Evolutionary conservation across 2,888 invertebrate species (phyloP), one percentile per base, ranked within the genome.

Genomic region (Plagodis pulveraria): DNA sequence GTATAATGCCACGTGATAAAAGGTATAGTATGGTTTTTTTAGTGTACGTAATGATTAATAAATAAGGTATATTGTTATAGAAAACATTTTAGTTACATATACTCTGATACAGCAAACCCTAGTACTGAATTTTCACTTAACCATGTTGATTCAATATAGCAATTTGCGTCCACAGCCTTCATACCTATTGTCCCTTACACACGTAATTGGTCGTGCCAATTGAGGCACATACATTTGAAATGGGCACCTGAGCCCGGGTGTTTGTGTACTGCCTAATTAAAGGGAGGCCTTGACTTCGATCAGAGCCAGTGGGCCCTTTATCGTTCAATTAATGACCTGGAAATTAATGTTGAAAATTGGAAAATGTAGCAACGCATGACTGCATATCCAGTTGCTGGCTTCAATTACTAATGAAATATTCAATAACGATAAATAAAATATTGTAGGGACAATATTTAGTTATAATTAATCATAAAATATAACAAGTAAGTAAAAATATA

Each of bases 251-350:
- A 53, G 63, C 52, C 56, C 44, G 66, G 68, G 56, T 78, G 75
- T 80, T 80, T 81, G 74, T 77, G 72, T 80, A 75, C 68, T 67
- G 69, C 66, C 75, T 81, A 81, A 83, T 84, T 83, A 80, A 67
- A 58, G 70, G 68, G 61, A 56, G 72, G 61, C 72, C 67, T 76
- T 72, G 61, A 72, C 68, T 76, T 71, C 70, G 72, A 75, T 75
- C 70, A 70, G 53, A 59, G 58, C 12, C 45, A 45, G 54, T 42
- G 41, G 42, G 56, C 41, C 44, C 49, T 60, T 56, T 49, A 41
- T 52, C 50, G 51, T 42, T 32, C 34, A 44, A n/a, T 55, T 43
- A 45, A 56, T 60, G 56, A 41, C 12, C 32, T 41, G 41, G 42
- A 46, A 46, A 54, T 41, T 40, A 44, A 63, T 47, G 33, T 44